phyloP scores from a whole-genome alignment of 53 echinoderm and acorn worm genomes.

The Echinometra lucunter region DNA sequence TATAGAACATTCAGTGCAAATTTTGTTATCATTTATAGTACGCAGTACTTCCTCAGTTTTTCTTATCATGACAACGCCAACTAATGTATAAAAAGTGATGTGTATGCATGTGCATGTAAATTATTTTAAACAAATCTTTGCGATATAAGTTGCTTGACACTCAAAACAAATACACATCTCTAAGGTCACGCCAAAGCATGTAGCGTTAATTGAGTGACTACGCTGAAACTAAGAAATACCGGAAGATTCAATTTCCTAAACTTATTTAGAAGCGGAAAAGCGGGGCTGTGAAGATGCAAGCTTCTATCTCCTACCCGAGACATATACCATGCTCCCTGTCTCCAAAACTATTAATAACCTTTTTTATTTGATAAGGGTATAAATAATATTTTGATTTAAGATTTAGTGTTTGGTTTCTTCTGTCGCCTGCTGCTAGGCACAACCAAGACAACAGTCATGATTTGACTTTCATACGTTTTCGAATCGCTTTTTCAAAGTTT shows the following conservation, averaged over 20 bases:
- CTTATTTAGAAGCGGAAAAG: conserved; percentile 44
- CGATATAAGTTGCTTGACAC: neutral
- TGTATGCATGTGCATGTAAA: too few species aligned
- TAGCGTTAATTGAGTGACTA: conserved; percentile 44
- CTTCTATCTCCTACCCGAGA: neutral
- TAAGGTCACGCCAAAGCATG: conserved; percentile 1
- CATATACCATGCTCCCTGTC: neutral
- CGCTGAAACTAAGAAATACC: conserved; percentile 41
- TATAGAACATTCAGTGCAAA: too few species aligned
- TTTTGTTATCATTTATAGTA: too few species aligned
- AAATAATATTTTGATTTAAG: neutral
- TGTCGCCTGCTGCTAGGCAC: conserved; percentile 2
- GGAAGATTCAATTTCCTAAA: conserved; percentile 54
- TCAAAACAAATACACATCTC: neutral
- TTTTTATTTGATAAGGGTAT: neutral
- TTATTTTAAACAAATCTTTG: too few species aligned
- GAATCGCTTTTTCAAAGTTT: neutral
- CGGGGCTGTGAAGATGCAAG: neutral
- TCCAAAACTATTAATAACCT: conserved; percentile 13
- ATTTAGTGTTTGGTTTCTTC: conserved; percentile 13
- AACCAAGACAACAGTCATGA: neutral
- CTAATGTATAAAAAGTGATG: too few species aligned
- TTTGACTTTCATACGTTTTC: neutral
- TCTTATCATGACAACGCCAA: too few species aligned
- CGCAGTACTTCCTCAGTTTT: too few species aligned